Conservation (phyloP, 2,113 vertebrate genomes). For the Tautogolabrus adspersus region DNA sequence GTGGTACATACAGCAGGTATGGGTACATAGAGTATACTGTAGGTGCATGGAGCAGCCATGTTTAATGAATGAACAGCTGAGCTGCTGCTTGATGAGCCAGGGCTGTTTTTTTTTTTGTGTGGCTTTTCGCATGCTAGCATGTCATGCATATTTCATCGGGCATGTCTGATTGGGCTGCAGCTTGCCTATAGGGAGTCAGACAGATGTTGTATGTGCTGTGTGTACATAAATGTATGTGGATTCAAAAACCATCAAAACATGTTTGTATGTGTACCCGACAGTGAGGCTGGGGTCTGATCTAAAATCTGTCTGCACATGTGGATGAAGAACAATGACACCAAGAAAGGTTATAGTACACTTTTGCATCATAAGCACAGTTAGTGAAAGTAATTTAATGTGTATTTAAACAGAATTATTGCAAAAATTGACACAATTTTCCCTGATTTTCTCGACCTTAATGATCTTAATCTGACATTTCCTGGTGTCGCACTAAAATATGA, state of each 20-base stretch:
- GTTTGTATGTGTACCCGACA: constrained; percentile 13
- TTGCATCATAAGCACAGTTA: too few species aligned
- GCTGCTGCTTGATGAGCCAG: constrained; percentile 50
- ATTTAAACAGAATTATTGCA: too few species aligned
- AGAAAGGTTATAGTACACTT: too few species aligned
- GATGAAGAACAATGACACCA: background rate
- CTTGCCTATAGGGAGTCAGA: constrained; percentile 62
- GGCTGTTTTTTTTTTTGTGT: constrained; percentile 15
- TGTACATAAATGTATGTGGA: constrained; percentile 22
- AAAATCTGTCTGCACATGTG: constrained; percentile 15
- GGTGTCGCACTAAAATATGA: too few species aligned
- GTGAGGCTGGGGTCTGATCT: constrained; percentile 29
- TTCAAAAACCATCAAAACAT: constrained; percentile 41
- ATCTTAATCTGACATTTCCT: too few species aligned
- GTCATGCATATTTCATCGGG: constrained; percentile 71
- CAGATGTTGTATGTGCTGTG: constrained; percentile 60
- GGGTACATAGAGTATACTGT: constrained; percentile 5
- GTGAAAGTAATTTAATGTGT: too few species aligned
- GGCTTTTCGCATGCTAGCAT: constrained; percentile 61
- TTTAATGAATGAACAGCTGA: constrained; percentile 74
- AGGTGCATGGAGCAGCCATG: constrained; percentile 56
- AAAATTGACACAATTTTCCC: too few species aligned
- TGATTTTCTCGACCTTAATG: too few species aligned
- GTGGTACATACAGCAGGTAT: constrained; percentile 5
- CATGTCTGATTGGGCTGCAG: constrained; percentile 65